Conservation (phyloP, 2,113 vertebrate genomes). For the Neolamprologus tretocephalus region DNA sequence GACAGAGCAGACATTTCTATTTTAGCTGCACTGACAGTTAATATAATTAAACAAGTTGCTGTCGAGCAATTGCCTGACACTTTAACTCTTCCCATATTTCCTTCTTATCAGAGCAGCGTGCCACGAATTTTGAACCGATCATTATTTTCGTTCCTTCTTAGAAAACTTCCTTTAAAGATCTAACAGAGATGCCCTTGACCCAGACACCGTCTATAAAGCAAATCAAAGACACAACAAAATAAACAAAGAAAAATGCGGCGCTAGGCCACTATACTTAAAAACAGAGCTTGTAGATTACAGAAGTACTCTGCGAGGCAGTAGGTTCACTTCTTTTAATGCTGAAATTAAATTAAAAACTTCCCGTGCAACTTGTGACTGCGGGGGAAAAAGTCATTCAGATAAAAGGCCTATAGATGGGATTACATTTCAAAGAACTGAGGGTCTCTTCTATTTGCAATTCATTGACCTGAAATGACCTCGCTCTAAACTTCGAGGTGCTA, state of each 20-base stretch:
- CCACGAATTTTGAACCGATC: not conserved
- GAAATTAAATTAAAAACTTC: not conserved
- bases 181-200: slow-evolving; percentile 22
- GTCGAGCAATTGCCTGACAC: slow-evolving; percentile 1
- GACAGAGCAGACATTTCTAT: slow-evolving; percentile 36
- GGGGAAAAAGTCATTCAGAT: not conserved
- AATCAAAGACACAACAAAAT: not conserved
- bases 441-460: not conserved
- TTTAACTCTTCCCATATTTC: not conserved
- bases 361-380: not conserved
- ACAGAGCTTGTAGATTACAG: not conserved
- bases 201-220: not conserved
- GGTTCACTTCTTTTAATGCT: not conserved
- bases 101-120: not conserved
- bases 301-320: not conserved
- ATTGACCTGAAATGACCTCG: not conserved
- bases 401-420: not conserved
- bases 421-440: not conserved
- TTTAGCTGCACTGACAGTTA: slow-evolving; percentile 8
- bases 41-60: slow-evolving; percentile 19
- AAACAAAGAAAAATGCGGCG: not conserved
- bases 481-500: not conserved
- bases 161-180: slow-evolving; percentile 2
- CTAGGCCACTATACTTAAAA: not conserved
- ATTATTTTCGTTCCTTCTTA: not conserved